phyloP scores from a whole-genome alignment of 2,888 invertebrate species.

The Drosophila birchii region DNA sequence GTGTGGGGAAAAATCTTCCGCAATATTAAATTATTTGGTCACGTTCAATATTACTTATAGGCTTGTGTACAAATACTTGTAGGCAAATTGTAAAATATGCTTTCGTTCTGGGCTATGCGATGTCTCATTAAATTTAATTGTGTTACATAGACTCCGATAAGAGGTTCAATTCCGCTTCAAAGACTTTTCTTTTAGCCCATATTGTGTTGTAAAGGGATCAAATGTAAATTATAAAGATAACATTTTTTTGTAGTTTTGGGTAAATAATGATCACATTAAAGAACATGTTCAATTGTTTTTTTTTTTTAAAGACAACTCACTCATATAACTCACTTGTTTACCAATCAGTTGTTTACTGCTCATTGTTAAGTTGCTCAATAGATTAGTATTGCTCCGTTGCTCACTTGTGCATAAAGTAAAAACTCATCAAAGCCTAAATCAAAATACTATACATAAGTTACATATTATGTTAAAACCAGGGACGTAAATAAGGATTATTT shows the following conservation, averaged over 20 bases:
- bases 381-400: neutral
- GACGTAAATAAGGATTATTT: too few relatives aligned
- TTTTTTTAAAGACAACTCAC: neutral
- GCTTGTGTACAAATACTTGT: slow-evolving; percentile 76
- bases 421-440: neutral
- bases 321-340: neutral
- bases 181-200: slow-evolving; percentile 14
- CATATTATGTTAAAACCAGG: neutral
- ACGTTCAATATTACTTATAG: slow-evolving; percentile 75
- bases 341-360: neutral
- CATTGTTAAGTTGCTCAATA: neutral
- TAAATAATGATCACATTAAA: neutral
- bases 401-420: neutral
- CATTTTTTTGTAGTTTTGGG: neutral
- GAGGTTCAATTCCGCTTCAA: slow-evolving; percentile 70
- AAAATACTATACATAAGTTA: neutral
- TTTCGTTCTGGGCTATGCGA: slow-evolving; percentile 51
- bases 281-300: neutral
- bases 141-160: slow-evolving; percentile 53
- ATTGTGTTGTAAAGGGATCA: neutral
- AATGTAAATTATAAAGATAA: neutral
- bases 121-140: slow-evolving; percentile 45
- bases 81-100: slow-evolving; percentile 80
- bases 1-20: slow-evolving; percentile 65
- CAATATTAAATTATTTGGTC: slow-evolving; percentile 80